Conservation (phyloP, 2,797 vertebrate genomes). For the Poeciliopsis turneri region DNA sequence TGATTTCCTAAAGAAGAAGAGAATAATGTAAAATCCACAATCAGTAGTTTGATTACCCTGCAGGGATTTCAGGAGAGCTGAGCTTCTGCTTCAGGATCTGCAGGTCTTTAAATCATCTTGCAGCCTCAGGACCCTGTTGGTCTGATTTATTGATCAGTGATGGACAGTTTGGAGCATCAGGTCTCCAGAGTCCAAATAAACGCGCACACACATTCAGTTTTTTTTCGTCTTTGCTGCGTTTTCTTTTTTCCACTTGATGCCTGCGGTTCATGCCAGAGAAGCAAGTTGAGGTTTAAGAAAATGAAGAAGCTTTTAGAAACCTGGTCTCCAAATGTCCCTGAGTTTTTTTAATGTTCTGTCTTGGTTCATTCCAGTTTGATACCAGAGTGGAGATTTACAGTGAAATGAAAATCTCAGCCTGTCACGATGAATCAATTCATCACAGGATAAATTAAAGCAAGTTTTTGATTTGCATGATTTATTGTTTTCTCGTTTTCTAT, state of each 20-base stretch:
- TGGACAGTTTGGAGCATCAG: slow-evolving; percentile 42
- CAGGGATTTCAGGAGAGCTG: background rate
- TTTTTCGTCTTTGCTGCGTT: background rate
- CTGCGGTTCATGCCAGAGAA: background rate
- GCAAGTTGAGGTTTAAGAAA: slow-evolving; percentile 9
- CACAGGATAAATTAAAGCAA: too few relatives aligned
- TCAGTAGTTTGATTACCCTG: background rate
- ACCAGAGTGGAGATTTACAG: background rate
- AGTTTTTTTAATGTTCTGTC: background rate
- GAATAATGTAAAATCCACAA: background rate
- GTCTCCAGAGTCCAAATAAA: slow-evolving; percentile 34
- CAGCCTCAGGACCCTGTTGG: slow-evolving; percentile 12
- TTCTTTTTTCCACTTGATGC: background rate
- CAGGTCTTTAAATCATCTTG: background rate
- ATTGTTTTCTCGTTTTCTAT: too few relatives aligned
- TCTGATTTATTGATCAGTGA: slow-evolving; percentile 56
- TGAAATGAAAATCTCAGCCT: too few relatives aligned
- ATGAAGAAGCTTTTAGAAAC: slow-evolving; percentile 39
- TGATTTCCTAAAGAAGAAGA: background rate
- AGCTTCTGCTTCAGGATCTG: background rate
- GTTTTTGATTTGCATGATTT: too few relatives aligned
- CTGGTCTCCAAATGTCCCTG: slow-evolving; percentile 2
- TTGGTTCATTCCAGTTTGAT: background rate
- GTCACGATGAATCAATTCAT: too few relatives aligned
- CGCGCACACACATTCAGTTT: background rate